Percentiles rank a stretch among this genome's conserved stretches.
Conservation (phyloP, 2,797 vertebrate genomes). For the Channallabes apus region DNA sequence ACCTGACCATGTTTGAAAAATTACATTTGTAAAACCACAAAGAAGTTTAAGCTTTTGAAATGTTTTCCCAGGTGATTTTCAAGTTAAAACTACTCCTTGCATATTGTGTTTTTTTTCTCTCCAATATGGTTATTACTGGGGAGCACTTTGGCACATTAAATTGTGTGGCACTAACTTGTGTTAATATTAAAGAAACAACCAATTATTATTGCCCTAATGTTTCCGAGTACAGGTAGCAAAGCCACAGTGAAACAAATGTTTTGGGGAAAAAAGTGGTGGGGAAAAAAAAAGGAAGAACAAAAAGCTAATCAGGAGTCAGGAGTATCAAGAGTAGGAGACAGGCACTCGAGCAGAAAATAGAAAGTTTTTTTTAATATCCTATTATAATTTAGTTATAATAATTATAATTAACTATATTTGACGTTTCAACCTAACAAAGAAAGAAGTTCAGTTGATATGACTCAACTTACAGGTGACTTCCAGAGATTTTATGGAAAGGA, state of each 20-base stretch:
- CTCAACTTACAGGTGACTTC: too few species aligned
- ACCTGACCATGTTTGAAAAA: neutral
- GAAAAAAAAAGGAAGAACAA: neutral
- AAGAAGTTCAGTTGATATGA: too few species aligned
- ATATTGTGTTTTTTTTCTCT: neutral
- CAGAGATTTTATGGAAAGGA: neutral
- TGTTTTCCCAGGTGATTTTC: neutral
- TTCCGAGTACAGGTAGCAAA: neutral
- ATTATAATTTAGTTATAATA: too few species aligned
- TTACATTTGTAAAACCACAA: neutral
- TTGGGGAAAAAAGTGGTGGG: neutral
- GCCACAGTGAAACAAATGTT: too few species aligned
- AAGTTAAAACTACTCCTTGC: neutral
- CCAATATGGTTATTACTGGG: neutral
- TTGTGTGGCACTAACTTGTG: neutral
- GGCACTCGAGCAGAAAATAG: too few species aligned
- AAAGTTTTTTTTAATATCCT: too few species aligned
- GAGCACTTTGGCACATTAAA: neutral
- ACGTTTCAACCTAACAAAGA: too few species aligned
- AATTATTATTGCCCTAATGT: neutral
- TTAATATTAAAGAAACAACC: neutral
- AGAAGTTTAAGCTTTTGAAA: neutral
- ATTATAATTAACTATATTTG: neutral
- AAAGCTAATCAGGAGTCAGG: too few species aligned
- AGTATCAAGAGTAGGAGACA: too few species aligned